A percentile compares a stretch with the other conserved stretches of the same genome.
Evolutionary conservation across 1,140 invertebrate species (phyloP).

Genomic region (Hylaeus anthracinus): DNA sequence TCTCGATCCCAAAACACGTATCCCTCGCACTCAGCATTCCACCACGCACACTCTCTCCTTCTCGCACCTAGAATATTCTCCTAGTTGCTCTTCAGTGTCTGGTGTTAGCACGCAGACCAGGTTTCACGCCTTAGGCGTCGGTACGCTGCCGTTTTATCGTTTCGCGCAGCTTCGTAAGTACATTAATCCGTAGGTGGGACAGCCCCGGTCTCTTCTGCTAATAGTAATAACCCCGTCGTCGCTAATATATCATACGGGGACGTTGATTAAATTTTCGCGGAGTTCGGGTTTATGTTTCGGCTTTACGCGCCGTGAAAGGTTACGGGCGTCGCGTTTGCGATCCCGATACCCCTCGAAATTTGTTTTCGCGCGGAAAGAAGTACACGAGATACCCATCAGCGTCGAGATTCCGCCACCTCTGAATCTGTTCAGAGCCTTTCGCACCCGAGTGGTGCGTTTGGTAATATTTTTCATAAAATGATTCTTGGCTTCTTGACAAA

Average conservation of each 20-base stretch:
- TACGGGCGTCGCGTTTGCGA: conserved; percentile 18
- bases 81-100: not conserved
- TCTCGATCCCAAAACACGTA: no score
- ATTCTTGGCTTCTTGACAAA: no score
- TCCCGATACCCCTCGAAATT: conserved; percentile 40
- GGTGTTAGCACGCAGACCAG: not conserved
- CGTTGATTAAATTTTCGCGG: conserved; percentile 57
- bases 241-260: conserved; percentile 48
- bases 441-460: no score
- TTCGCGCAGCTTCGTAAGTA: conserved; percentile 45
- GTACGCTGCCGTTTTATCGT: conserved; percentile 29
- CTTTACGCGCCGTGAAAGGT: conserved; percentile 40
- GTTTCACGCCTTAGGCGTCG: not conserved
- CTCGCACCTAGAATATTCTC: not conserved
- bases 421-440: no score
- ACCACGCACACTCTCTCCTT: not conserved
- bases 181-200: conserved; percentile 48
- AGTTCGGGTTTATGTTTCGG: conserved; percentile 41
- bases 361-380: not conserved
- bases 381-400: not conserved
- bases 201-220: conserved; percentile 48
- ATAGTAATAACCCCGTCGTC: conserved; percentile 54
- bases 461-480: no score
- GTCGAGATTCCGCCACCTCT: not conserved
- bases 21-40: no score